Base-by-base conservation (phyloP, 1,140 invertebrate species). In the Radopholus similis region DNA sequence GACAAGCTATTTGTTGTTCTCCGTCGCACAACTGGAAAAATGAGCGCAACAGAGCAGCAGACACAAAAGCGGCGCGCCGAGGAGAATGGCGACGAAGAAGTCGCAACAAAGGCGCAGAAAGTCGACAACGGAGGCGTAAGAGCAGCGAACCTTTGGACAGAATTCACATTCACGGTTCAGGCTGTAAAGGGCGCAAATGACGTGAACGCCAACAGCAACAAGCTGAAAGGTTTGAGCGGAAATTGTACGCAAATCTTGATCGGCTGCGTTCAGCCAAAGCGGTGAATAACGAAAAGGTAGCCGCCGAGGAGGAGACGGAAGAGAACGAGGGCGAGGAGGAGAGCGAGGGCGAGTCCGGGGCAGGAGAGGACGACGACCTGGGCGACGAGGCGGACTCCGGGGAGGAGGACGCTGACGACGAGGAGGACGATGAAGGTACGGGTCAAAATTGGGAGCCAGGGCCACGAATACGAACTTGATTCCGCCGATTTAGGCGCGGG, bases 41-140 rank as follows among this genome's bases (percentile, higher is more conserved):
- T 51, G 47, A 51, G 47, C 47, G 47, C 47, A 51, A 51, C 47
- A 18, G 47, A 51, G 18, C 47, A 51, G 15, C 47, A 51, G 15
- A 26, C 47, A 21, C 47, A 51, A 23, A 51, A 51, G 47, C 47
- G 47, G 47, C 47, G 21, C 21, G 47, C 18, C 47, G 47, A 51
- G 18, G 47, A 51, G 15, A 51, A 51, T 13, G 47, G 47, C 47
- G 47, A 51, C 30, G 47, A 51, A 8, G 47, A 9, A 21, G n/a
- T 28, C n/a, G 47, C 30, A 28, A 21, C 47, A 51, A 51, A 51
- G 30, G 9, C 47, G 47, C 47, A 51, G 47, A 51, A 51, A 51
- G 47, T 51, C 8, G 47, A 51, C 47, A 51, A 51, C 47, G 47
- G 47, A 21, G 47, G 30, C 30, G 47, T 51, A 0, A 0, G 47